Evolutionary conservation across 2,797 vertebrate species (phyloP), one percentile per base, ranked within the genome.

Genomic region (Melanotaenia boesemani): DNA sequence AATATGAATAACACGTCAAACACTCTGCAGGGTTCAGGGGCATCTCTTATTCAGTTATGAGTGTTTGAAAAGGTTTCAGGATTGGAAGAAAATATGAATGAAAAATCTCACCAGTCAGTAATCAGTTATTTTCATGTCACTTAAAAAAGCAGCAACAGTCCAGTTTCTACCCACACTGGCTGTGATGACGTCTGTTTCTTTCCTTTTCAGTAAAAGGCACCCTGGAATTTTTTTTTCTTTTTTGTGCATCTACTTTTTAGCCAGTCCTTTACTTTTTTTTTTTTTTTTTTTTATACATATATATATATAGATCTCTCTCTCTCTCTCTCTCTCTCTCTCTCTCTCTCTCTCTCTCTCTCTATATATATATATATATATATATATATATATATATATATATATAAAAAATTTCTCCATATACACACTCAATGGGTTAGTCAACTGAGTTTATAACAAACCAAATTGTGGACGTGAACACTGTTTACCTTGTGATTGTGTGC

Each of bases 401-500:
- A 26, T 26, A 26, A n/a, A n/a, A n/a, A 76, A 37, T 56, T 66
- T 77, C 36, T 79, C 24, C 30, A 60, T 52, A 62, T 80, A 55
- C 69, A 72, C 63, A 73, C 67, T 54, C 50, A 61, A 64, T 6
- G 41, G 55, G 78, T 77, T 58, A 64, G 75, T 87, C 72, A 76
- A 68, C 74, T 5, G 26, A 81, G 71, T 82, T 74, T 66, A 69
- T 85, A 84, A 82, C 46, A 74, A 87, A 85, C 81, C 85, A 89
- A 83, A 84, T 41, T 78, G 44, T 85, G 73, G 73, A 77, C 66
- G 77, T 87, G 86, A 80, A 69, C 78, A 79, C 86, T 85, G 81
- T 84, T 87, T 79, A 79, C 70, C 78, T 72, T 80, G 88, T 89
- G 80, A 73, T 75, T 84, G 84, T 83, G 82, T 84, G 82, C 72